Evolutionary conservation across 2,113 vertebrate species (phyloP), one percentile per base, ranked within the genome.

Genomic region (Formicarius rufipectus): DNA sequence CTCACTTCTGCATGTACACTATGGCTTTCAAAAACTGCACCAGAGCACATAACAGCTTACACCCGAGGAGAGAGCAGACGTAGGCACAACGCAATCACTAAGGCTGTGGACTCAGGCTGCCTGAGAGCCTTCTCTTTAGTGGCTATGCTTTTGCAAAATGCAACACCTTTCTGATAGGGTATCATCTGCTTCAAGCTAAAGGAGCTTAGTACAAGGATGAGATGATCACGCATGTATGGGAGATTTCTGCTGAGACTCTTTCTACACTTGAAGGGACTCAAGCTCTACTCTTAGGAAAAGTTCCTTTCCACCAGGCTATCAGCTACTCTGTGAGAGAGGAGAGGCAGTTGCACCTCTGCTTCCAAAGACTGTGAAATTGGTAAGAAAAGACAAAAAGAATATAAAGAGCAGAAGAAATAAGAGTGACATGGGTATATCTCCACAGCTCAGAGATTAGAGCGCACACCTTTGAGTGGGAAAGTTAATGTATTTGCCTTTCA

Each of bases 401-500:
- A 89, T 59, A 84, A 4, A 22, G n/a, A 83, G 37, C 12, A 31
- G 53, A 63, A 81, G 49, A 92, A 95, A 81, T 30, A 6, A 24
- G 60, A 81, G n/a, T 2, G 3, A 67, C 23, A 66, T 12, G 13
- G 35, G 10, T 78, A 30, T 90, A 82, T 63, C 77, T 91, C 73
- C 49, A 82, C 33, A 89, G 76, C 69, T 82, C 39, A 44, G 73
- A 78, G 80, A 93, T 82, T 67, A 87, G 60, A 87, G 40, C 81
- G 37, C 56, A 49, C 13, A 87, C 50, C 49, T 87, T 67, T 60
- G 47, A 94, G 64, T 64, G 60, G 27, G 40, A 81, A 94, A 89
- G n/a, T 67, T 84, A 83, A 93, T 72, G 39, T 25, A 66, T 73
- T 80, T 93, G 47, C 58, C 25, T 96, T 92, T 90, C 84, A 82